A percentile compares a stretch with the other conserved stretches of the same genome.
Evolutionary conservation across 2,113 vertebrate species (phyloP).

Genomic region (Abramis brama): DNA sequence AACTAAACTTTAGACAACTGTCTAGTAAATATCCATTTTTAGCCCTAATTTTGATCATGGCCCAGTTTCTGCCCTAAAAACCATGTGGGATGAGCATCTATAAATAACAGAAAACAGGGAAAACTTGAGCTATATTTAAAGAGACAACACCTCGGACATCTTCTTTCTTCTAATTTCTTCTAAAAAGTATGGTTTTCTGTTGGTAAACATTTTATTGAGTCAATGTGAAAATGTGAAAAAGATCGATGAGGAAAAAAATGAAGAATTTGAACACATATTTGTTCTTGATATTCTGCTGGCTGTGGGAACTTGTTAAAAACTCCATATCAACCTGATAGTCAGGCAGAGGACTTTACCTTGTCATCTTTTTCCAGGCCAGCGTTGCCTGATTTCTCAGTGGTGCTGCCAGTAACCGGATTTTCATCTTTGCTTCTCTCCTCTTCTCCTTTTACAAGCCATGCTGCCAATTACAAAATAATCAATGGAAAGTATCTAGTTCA

Average conservation of each 20-base stretch:
- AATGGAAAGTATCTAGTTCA: background rate
- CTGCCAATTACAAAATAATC: constrained; percentile 18
- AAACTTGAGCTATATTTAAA: constrained; percentile 12
- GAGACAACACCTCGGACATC: background rate
- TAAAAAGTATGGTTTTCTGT: background rate
- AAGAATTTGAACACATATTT: background rate
- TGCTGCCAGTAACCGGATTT: background rate
- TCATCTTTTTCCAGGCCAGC: constrained; percentile 29
- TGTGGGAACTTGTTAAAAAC: background rate
- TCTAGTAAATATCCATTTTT: background rate
- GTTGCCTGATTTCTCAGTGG: background rate
- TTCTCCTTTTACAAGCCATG: constrained; percentile 52
- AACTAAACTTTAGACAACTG: background rate
- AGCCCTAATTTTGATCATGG: constrained; percentile 20
- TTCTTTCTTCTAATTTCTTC: background rate
- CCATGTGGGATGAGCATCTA: constrained; percentile 14
- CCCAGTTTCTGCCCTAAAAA: constrained; percentile 31
- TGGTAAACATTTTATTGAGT: background rate
- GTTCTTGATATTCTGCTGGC: background rate
- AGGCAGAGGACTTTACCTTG: constrained; percentile 6
- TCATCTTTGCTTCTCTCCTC: constrained; percentile 41
- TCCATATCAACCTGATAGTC: background rate
- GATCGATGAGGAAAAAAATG: too few relatives aligned
- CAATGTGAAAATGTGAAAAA: background rate
- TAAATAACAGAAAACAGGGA: constrained; percentile 8